A percentile compares a stretch with the other conserved stretches of the same genome.
phyloP scores from a whole-genome alignment of 2,888 invertebrate genomes.

The Scaptomyza polygonia region DNA sequence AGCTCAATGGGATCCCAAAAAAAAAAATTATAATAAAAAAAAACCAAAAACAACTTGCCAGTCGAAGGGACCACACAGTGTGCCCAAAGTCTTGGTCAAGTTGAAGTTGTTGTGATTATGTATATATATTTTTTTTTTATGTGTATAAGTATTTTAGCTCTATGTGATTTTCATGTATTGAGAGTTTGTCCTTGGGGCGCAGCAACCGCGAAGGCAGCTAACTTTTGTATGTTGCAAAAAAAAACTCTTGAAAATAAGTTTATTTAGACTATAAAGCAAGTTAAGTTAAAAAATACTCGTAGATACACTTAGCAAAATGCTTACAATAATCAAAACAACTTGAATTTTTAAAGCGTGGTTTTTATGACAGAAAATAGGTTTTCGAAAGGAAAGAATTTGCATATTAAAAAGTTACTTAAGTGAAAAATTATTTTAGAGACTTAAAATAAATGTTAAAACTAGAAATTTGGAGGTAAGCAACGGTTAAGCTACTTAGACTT shows the following conservation, averaged over 20 bases:
- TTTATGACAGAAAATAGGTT: too few relatives aligned
- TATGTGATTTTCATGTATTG: slow-evolving; percentile 65
- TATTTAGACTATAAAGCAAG: slow-evolving; percentile 68
- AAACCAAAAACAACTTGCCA: slow-evolving; percentile 38
- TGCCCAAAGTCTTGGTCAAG: slow-evolving; percentile 30
- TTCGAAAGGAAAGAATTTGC: too few relatives aligned
- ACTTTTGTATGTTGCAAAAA: background rate
- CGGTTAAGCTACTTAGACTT: too few relatives aligned
- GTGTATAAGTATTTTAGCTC: slow-evolving; percentile 59
- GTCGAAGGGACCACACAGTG: slow-evolving; percentile 37
- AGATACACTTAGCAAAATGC: background rate
- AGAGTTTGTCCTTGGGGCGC: slow-evolving; percentile 69
- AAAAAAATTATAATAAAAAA: slow-evolving; percentile 20
- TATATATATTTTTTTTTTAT: slow-evolving; percentile 1
- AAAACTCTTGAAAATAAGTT: slow-evolving; percentile 38
- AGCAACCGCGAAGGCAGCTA: slow-evolving; percentile 60
- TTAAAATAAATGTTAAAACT: too few relatives aligned
- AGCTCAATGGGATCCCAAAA: slow-evolving; percentile 48
- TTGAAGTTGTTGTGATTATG: slow-evolving; percentile 39
- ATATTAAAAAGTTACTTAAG: too few relatives aligned
- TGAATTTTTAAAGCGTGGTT: background rate
- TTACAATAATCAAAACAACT: background rate
- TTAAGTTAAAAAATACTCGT: slow-evolving; percentile 35
- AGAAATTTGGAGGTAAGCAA: too few relatives aligned
- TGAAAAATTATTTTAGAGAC: too few relatives aligned